These are phyloP conservation scores for Atrichornis clamosus DNA, from an alignment of 2,113 vertebrate species.

Conservation along the genomic window DNA sequence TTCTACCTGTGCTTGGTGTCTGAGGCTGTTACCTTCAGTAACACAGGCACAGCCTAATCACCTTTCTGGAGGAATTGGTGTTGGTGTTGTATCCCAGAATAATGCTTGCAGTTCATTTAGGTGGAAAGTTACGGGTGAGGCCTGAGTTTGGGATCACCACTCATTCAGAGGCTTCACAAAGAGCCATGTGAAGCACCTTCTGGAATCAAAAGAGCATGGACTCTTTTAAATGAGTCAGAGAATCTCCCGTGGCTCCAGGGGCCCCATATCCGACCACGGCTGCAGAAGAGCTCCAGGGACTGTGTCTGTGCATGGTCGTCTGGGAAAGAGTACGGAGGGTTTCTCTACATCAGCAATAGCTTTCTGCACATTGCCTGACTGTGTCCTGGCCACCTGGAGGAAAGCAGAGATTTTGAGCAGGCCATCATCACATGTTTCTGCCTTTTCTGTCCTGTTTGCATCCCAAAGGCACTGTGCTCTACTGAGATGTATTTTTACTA, in stretches of 20 bases:
- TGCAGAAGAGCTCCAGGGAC: neutral
- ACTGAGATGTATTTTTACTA: neutral
- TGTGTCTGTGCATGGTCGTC: neutral
- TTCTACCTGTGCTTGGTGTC: neutral
- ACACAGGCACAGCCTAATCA: neutral
- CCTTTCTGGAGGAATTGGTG: neutral
- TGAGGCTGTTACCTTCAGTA: neutral
- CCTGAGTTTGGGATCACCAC: neutral
- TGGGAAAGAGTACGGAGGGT: neutral
- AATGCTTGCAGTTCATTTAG: neutral
- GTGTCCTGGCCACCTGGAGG: neutral
- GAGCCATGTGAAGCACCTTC: neutral
- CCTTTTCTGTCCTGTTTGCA: neutral
- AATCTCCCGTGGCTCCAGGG: neutral
- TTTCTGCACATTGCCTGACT: neutral
- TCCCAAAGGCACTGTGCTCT: neutral
- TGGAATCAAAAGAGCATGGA: neutral
- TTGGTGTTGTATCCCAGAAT: neutral
- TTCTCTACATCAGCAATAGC: neutral
- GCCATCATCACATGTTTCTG: neutral
- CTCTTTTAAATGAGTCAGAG: neutral
- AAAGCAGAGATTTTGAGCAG: neutral
- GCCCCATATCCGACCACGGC: neutral
- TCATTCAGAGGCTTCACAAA: neutral
- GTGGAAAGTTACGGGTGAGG: neutral